These are phyloP conservation scores for Drosophila seclusa DNA, from an alignment of 2,888 invertebrate species.

Conservation along the genomic window DNA sequence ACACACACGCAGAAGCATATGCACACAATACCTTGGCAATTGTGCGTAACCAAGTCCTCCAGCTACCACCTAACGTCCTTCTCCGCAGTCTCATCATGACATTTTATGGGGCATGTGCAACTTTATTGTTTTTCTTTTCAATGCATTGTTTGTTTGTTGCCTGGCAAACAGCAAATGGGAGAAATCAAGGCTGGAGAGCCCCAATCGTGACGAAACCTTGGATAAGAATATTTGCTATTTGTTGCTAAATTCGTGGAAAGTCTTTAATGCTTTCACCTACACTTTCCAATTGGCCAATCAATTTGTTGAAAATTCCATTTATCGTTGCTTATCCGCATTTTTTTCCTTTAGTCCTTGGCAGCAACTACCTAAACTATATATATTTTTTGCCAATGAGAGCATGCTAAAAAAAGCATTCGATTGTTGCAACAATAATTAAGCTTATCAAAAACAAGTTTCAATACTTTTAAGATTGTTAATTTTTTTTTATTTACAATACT, in stretches of 20 bases:
- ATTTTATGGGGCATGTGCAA: constrained; percentile 72
- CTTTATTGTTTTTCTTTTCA: constrained; percentile 77
- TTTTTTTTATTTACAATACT: neutral
- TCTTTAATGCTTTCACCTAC: neutral
- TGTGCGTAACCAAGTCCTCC: constrained; percentile 23
- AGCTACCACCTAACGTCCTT: neutral
- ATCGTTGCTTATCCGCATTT: neutral
- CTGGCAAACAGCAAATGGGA: neutral
- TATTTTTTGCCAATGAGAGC: neutral
- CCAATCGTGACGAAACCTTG: neutral
- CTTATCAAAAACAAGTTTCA: too few species aligned
- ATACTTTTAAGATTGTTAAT: too few species aligned
- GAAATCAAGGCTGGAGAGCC: neutral
- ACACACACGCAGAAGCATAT: neutral
- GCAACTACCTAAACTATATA: neutral
- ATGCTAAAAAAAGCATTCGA: neutral
- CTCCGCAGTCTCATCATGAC: constrained; percentile 56
- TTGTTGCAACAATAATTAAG: neutral
- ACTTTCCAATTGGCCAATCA: neutral
- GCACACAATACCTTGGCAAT: constrained; percentile 41
- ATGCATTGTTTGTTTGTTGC: constrained; percentile 55
- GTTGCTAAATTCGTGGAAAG: neutral
- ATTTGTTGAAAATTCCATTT: neutral
- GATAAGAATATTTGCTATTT: neutral
- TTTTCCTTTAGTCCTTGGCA: neutral